Base-by-base conservation (phyloP, 2,888 invertebrate species). In the Noctua comes region DNA sequence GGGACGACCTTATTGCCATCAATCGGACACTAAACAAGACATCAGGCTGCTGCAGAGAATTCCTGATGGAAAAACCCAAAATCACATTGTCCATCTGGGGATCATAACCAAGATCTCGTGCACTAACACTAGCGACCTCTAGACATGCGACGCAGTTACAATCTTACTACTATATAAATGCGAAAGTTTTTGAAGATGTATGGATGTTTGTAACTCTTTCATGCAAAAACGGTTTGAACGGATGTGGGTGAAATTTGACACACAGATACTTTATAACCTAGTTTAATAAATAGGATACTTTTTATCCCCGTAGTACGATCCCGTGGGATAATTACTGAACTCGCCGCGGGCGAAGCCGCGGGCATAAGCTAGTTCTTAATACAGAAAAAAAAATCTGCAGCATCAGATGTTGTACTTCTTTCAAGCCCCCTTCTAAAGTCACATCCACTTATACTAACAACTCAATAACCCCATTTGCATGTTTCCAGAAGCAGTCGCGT, bases 401-500 rank as follows among this genome's bases (percentile, higher is more conserved):
- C 27, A 5, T 59, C 16, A 59, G 27, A 59, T 27, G 1, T 27
- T 27, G 27, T 27, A 27, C 7, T 6, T 27, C 6, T 27, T 54
- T 10, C 10, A 54, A n/a, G 1, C n/a, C 59, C 57, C 16, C 27
- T 21, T 62, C 8, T 8, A 18, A 31, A 8, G 7, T 0, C 18
- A 31, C 62, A 4, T 31, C 31, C 21, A 31, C 10, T 36, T 3
- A 31, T 16, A 3, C 1, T 10, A 5, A 7, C 0, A 21, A 21
- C 31, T 16, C 5, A n/a, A n/a, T 46, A n/a, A 75, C 31, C 0
- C 24, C 11, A 18, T 0, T 8, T 18, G 0, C 11, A 11, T 68
- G 40, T 79, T 92, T 93, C 8, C 92, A 97, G 97, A 90, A 97
- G 97, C 91, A 97, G 97, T 89, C 96, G 97, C 82, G 97, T 97